These are phyloP conservation scores for Drosophila sechellia DNA, from an alignment of 1,140 invertebrate species.

Conservation along the genomic window DNA sequence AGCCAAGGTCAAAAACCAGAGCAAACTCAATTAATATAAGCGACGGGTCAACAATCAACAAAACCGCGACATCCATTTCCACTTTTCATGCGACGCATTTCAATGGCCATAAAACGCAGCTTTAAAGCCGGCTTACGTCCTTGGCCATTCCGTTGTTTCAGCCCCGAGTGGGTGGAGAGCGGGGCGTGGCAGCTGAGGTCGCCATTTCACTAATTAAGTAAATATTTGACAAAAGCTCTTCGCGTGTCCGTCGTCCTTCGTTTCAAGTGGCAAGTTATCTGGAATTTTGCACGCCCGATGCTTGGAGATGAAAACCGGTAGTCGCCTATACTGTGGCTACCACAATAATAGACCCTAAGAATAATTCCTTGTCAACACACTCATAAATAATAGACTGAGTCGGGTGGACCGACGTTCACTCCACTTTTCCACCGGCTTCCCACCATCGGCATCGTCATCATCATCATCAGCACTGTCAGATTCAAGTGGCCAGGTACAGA, in stretches of 20 bases:
- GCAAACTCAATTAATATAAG: slow-evolving; percentile 81
- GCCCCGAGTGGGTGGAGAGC: neutral
- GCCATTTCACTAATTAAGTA: slow-evolving; percentile 81
- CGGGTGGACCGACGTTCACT: slow-evolving; percentile 33
- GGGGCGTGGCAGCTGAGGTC: slow-evolving; percentile 13
- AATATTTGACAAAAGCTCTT: slow-evolving; percentile 65
- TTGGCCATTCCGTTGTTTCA: slow-evolving; percentile 48
- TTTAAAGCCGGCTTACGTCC: slow-evolving; percentile 67
- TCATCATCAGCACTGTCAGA: slow-evolving; percentile 52
- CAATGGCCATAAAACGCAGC: slow-evolving; percentile 52
- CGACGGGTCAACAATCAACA: slow-evolving; percentile 66
- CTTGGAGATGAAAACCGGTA: slow-evolving; percentile 15
- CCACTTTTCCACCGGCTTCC: neutral
- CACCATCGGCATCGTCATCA: slow-evolving; percentile 13
- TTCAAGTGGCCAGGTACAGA: slow-evolving; percentile 64
- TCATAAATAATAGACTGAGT: slow-evolving; percentile 83
- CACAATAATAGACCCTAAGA: slow-evolving; percentile 80
- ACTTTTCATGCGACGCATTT: slow-evolving; percentile 19
- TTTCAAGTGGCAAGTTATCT: slow-evolving; percentile 62
- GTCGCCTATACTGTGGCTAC: slow-evolving; percentile 18
- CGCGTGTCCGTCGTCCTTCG: neutral
- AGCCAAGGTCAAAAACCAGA: slow-evolving; percentile 71
- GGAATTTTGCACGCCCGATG: slow-evolving; percentile 66
- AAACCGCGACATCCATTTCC: slow-evolving; percentile 23
- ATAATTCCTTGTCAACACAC: slow-evolving; percentile 84